A percentile compares a stretch with the other conserved stretches of the same genome.
These are phyloP conservation scores for Aleiodes testaceus DNA, from an alignment of 2,888 invertebrate genomes.

Conservation along the genomic window DNA sequence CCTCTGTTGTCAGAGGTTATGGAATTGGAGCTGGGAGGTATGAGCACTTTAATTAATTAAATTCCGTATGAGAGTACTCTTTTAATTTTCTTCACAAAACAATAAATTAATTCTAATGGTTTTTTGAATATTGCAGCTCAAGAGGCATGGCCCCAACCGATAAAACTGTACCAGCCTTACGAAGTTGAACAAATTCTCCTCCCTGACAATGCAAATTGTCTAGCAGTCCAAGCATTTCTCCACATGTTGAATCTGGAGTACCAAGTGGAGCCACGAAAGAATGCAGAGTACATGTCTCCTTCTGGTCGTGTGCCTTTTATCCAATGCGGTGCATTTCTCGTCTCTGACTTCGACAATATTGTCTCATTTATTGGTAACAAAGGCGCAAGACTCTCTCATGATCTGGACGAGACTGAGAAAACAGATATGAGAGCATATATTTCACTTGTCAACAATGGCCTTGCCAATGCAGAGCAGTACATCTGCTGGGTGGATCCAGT, in stretches of 20 bases:
- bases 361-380: conserved; percentile 91
- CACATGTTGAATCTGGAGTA: conserved; percentile 93
- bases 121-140: conserved; percentile 76
- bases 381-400: conserved; percentile 83
- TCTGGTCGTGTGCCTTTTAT: conserved; percentile 95
- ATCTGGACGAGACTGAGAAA: conserved; percentile 83
- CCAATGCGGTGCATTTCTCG: conserved; percentile 89
- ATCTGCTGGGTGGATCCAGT: conserved; percentile 89
- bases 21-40: conserved; percentile 58
- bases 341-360: conserved; percentile 93
- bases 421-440: conserved; percentile 96
- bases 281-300: conserved; percentile 98
- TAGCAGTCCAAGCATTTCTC: conserved; percentile 93
- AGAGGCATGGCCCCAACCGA: conserved; percentile 94
- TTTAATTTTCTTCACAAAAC: not conserved
- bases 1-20: conserved; percentile 63
- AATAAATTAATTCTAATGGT: not conserved
- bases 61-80: not conserved
- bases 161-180: conserved; percentile 89
- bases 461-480: conserved; percentile 94
- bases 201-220: conserved; percentile 94
- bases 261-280: conserved; percentile 86
- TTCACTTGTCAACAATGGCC: conserved; percentile 89
- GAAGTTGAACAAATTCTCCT: conserved; percentile 95
- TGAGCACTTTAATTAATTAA: not conserved